Evolutionary conservation across 1,140 invertebrate genomes (phyloP), one percentile per base, ranked within the genome.

Genomic region (Cyclargus thomasi): DNA sequence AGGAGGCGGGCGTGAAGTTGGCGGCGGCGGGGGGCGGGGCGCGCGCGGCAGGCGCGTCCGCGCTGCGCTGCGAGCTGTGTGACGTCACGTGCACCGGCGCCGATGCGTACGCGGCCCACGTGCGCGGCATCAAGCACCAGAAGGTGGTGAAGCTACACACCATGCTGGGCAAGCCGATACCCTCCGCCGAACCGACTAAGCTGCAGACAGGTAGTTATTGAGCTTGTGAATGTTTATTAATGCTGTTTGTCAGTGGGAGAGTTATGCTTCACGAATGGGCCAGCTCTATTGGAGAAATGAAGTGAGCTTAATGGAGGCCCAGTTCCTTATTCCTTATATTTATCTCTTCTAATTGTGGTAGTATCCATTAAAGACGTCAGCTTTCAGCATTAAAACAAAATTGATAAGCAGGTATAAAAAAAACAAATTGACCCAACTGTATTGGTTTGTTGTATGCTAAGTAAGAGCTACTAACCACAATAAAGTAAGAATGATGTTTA

Each of bases 71-170:
- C 88, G 96, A 97, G 82, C 93, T 99, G 10, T 99, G 98, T 88
- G 97, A 99, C 91, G 97, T 99, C 6, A 98, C 97, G 16, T 99
- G 98, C 88, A 99, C 98, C 8, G 98, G 98, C 63, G 95, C 96
- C 62, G 98, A 99, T 92, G 97, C 98, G 0, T 99, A 99, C 91
- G 97, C 97, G 39, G 98, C 98, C 36, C 99, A 99, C 91, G 97
- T 99, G 73, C 93, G 98, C 69, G 98, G 98, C 63, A 95, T 97
- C 67, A 99, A 99, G 86, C 99, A 99, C 92, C 97, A 98, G 87
- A 99, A 99, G 91, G 97, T 98, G 5, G 95, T 99, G 5, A 98
- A 99, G 79, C 91, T 99, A 62, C 98, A 99, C 82, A 98, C 97
- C 36, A 98, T 98, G 91, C 93, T 99, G 14, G 98, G 98, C 35